phyloP scores from a whole-genome alignment of 2,888 invertebrate genomes.

The Bibio marci region DNA sequence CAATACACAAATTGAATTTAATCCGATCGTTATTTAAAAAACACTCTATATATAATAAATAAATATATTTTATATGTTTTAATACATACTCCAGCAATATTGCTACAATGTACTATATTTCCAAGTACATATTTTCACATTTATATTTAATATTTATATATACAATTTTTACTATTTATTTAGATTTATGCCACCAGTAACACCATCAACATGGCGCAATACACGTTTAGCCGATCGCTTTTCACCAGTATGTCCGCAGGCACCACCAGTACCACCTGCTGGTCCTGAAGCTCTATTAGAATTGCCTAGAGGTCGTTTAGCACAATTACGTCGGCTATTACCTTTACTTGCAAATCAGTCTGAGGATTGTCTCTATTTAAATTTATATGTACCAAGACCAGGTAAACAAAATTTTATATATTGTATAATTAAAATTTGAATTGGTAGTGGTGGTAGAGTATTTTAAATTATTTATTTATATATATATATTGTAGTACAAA shows the following conservation, averaged over 20 bases:
- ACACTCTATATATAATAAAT: too few species aligned
- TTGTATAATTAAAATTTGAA: neutral
- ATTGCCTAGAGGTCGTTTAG: constrained; percentile 68
- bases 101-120: neutral
- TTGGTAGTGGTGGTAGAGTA: too few species aligned
- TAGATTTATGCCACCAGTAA: constrained; percentile 88
- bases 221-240: constrained; percentile 63
- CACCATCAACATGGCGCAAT: constrained; percentile 74
- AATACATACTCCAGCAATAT: too few species aligned
- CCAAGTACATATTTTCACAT: neutral
- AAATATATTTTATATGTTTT: too few species aligned
- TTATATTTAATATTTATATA: neutral
- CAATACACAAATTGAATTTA: too few species aligned
- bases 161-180: neutral
- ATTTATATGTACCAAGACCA: constrained; percentile 81
- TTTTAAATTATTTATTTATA: too few species aligned
- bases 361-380: constrained; percentile 95
- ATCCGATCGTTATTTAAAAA: too few species aligned
- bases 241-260: constrained; percentile 79
- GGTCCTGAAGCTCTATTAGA: constrained; percentile 37
- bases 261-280: constrained; percentile 41
- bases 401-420: constrained; percentile 1
- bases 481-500: too few species aligned
- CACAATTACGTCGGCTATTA: constrained; percentile 66
- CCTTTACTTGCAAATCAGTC: constrained; percentile 81